A percentile compares a stretch with the other conserved stretches of the same genome.
phyloP scores from a whole-genome alignment of 1,140 invertebrate species.

The Euborellia annulipes region DNA sequence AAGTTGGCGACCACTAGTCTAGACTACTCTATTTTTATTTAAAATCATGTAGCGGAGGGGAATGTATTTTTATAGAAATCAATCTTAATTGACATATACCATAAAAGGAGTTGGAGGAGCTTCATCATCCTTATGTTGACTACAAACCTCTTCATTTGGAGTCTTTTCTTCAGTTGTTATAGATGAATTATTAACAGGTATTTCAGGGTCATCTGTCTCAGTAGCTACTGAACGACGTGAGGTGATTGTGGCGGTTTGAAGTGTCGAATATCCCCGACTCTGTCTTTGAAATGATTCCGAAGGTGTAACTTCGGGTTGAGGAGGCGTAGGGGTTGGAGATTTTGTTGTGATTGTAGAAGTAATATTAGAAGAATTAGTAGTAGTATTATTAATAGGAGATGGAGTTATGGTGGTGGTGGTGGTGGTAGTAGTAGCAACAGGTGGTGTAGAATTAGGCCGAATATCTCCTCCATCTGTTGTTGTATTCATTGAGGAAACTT shows the following conservation, averaged over 20 bases:
- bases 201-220: constrained; percentile 26
- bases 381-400: not conserved
- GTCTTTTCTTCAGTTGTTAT: no score
- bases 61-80: no score
- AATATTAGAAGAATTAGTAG: not conserved
- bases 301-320: no score
- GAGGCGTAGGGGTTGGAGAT: not conserved
- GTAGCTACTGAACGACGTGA: constrained; percentile 26
- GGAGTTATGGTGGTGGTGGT: constrained; percentile 3
- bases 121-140: constrained; percentile 31
- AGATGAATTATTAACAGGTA: no score
- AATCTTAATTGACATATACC: no score
- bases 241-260: constrained; percentile 20
- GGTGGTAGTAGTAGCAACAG: not conserved
- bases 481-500: no score
- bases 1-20: no score
- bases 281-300: constrained; percentile 25
- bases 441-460: no score
- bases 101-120: constrained; percentile 17
- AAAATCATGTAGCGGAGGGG: no score
- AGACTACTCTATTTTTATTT: no score
- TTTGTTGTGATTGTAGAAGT: not conserved
- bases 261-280: constrained; percentile 28
- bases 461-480: no score
- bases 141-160: constrained; percentile 10